Percentiles rank a stretch among this genome's conserved stretches.
Evolutionary conservation across 2,797 vertebrate genomes (phyloP).

Genomic region (Micropoecilia bifurca): DNA sequence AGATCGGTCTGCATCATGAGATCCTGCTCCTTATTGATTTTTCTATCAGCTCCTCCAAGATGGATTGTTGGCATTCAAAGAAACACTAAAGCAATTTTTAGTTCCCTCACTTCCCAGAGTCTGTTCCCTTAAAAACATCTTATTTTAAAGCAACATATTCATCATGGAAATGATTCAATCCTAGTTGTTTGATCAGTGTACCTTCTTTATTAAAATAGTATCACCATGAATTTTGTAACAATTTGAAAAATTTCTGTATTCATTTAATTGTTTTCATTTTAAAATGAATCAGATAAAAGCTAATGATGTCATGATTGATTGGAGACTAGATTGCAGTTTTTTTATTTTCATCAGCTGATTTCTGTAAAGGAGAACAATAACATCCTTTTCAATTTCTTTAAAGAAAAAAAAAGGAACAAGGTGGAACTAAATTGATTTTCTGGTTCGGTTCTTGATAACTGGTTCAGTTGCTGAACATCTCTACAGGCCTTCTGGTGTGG

Average conservation of each 20-base stretch:
- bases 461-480: background rate
- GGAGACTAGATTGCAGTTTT: background rate
- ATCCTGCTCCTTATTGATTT: background rate
- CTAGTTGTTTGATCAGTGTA: background rate
- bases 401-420: background rate
- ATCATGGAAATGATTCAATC: background rate
- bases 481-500: background rate
- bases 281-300: background rate
- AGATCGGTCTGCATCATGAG: background rate
- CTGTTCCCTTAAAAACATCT: background rate
- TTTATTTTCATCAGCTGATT: background rate
- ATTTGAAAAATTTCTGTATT: background rate
- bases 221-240: background rate
- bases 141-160: background rate
- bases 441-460: background rate
- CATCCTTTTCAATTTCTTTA: background rate
- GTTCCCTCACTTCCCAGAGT: background rate
- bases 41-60: background rate
- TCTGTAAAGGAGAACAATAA: background rate
- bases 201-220: background rate
- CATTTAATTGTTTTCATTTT: background rate
- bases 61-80: background rate
- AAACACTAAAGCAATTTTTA: background rate
- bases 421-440: background rate
- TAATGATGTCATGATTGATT: background rate